Percentiles rank a stretch among this genome's conserved stretches.
These are phyloP conservation scores for Furcula furcula DNA, from an alignment of 2,888 invertebrate species.

Conservation along the genomic window DNA sequence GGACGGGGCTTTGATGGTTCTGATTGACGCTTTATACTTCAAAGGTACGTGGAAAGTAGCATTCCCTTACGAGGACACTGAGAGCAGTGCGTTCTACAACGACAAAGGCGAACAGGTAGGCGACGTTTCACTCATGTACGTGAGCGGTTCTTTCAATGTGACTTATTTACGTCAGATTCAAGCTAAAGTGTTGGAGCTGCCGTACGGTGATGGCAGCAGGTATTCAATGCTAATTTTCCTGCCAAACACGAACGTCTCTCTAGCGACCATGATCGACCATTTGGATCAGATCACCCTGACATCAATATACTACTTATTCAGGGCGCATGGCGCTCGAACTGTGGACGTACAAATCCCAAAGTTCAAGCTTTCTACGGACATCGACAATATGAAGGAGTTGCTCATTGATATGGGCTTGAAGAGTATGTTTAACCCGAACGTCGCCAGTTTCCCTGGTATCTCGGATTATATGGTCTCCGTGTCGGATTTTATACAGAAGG, in stretches of 20 bases:
- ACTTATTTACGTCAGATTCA: conserved; percentile 34
- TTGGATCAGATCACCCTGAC: conserved; percentile 67
- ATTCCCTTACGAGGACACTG: conserved; percentile 49
- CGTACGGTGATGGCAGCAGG: conserved; percentile 55
- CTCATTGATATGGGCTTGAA: conserved; percentile 62
- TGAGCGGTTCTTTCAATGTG: conserved; percentile 36
- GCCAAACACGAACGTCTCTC: conserved; percentile 68
- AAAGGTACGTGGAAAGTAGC: conserved; percentile 57
- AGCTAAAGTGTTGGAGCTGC: conserved; percentile 56
- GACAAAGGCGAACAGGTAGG: conserved; percentile 45
- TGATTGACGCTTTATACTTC: conserved; percentile 64
- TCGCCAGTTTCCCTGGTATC: conserved; percentile 49
- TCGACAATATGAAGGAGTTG: conserved; percentile 67
- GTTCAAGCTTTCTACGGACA: conserved; percentile 79
- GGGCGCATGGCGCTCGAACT: conserved; percentile 48
- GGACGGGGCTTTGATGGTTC: conserved; percentile 38
- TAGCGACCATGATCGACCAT: conserved; percentile 68
- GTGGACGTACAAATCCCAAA: conserved; percentile 82
- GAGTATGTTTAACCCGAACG: conserved; percentile 46
- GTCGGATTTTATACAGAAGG: conserved; percentile 64
- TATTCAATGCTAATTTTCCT: conserved; percentile 84
- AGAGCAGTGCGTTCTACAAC: conserved; percentile 50
- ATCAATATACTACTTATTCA: conserved; percentile 67
- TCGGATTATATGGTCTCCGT: conserved; percentile 47
- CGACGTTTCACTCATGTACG: conserved; percentile 59